Percentiles rank a stretch among this genome's conserved stretches.
Evolutionary conservation across 2,888 invertebrate species (phyloP).

Genomic region (Andrena bucephala): DNA sequence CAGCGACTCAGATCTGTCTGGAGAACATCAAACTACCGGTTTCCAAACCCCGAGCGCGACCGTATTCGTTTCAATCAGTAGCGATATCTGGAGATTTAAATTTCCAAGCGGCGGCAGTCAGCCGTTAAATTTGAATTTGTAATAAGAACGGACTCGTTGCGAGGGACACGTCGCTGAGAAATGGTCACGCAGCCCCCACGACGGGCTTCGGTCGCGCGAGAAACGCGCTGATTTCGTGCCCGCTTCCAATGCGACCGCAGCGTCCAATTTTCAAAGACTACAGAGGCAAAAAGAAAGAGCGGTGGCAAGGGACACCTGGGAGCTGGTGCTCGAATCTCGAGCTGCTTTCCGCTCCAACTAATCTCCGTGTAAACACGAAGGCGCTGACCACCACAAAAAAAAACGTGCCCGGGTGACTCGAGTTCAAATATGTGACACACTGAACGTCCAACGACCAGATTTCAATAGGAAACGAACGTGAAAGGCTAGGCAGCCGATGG

Average conservation of each 20-base stretch:
- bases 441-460: not conserved
- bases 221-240: not conserved
- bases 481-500: not conserved
- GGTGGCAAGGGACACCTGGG: not conserved
- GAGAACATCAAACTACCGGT: slow-evolving; percentile 28
- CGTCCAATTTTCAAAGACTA: not conserved
- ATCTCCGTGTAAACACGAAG: slow-evolving; percentile 17
- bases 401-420: slow-evolving; percentile 9
- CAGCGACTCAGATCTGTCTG: not conserved
- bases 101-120: slow-evolving; percentile 54
- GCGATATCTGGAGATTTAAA: slow-evolving; percentile 59
- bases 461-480: not conserved
- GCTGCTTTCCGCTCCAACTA: slow-evolving; percentile 6
- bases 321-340: not conserved
- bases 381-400: slow-evolving; percentile 10
- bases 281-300: not conserved
- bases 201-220: not conserved
- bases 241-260: not conserved
- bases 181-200: slow-evolving; percentile 3
- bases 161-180: slow-evolving; percentile 39
- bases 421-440: slow-evolving; percentile 18
- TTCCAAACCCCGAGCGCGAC: slow-evolving; percentile 23
- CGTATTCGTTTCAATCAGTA: slow-evolving; percentile 52
- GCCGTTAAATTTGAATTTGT: slow-evolving; percentile 66
- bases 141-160: slow-evolving; percentile 50